Evolutionary conservation across 2,888 invertebrate genomes (phyloP).

Genomic region (Gymnocheta viridis): DNA sequence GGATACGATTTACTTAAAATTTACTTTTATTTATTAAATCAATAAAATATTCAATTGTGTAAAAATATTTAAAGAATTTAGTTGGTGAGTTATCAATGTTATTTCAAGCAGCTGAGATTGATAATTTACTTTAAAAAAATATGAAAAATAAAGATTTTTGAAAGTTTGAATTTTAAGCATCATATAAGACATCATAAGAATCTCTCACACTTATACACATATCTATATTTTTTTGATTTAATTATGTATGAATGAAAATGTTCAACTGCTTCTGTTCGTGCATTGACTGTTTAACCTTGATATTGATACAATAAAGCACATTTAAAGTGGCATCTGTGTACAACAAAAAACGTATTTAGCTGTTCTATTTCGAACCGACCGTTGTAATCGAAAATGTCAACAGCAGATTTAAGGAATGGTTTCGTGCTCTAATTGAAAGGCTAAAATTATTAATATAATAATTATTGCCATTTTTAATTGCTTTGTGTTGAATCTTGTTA

Average conservation of each 20-base stretch:
- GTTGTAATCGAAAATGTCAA: neutral
- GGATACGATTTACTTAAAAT: neutral
- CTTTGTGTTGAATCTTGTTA: neutral
- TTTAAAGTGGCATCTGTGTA: conserved; percentile 17
- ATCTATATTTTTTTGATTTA: neutral
- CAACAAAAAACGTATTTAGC: neutral
- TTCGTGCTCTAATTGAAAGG: neutral
- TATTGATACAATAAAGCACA: conserved; percentile 34
- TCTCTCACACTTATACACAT: neutral
- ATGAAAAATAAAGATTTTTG: neutral
- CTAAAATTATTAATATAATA: conserved; percentile 9
- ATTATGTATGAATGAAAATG: conserved; percentile 39
- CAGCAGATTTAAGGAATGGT: conserved; percentile 9
- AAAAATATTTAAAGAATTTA: neutral
- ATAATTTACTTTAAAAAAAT: neutral
- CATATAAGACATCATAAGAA: neutral
- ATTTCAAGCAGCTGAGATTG: neutral
- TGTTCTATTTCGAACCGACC: conserved; percentile 9
- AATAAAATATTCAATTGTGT: neutral
- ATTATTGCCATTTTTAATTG: conserved; percentile 25
- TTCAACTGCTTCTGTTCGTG: neutral
- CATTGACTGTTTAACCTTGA: conserved; percentile 40
- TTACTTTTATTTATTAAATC: neutral
- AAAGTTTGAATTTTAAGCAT: neutral
- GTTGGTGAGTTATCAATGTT: neutral